Evolutionary conservation across 35 echinoderm and acorn worm genomes (phyloP).

Genomic region (Heliocidaris erythrogramma): DNA sequence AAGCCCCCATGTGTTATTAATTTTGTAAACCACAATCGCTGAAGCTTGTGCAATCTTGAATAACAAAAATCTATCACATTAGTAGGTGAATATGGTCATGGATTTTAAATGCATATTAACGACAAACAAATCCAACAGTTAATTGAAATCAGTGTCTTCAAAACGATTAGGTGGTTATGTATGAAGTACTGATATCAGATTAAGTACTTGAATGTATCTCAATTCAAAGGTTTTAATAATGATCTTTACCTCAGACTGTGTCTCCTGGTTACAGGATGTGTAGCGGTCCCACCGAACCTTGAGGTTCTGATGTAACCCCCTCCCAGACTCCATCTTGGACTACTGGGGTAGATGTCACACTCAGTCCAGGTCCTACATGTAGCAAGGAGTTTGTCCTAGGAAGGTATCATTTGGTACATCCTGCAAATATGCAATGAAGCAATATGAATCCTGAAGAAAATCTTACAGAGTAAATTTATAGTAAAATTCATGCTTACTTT

Average conservation of each 20-base stretch:
- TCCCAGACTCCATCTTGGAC: neutral
- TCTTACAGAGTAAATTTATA: neutral
- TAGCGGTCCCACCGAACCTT: conserved; percentile 27
- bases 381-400: neutral
- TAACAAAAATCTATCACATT: no score
- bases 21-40: no score
- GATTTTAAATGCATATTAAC: no score
- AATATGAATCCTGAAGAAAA: neutral
- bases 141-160: no score
- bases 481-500: neutral
- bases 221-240: neutral
- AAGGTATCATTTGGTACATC: neutral
- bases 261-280: neutral
- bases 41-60: no score
- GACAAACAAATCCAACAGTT: no score
- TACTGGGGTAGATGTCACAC: neutral
- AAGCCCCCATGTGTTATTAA: no score
- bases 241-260: neutral
- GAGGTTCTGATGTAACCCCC: neutral
- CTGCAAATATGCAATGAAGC: neutral
- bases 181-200: no score
- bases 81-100: no score
- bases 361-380: neutral
- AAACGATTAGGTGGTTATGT: no score
- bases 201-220: no score